Evolutionary conservation across 2,888 invertebrate genomes (phyloP).

Genomic region (Lasioglossum vierecki): DNA sequence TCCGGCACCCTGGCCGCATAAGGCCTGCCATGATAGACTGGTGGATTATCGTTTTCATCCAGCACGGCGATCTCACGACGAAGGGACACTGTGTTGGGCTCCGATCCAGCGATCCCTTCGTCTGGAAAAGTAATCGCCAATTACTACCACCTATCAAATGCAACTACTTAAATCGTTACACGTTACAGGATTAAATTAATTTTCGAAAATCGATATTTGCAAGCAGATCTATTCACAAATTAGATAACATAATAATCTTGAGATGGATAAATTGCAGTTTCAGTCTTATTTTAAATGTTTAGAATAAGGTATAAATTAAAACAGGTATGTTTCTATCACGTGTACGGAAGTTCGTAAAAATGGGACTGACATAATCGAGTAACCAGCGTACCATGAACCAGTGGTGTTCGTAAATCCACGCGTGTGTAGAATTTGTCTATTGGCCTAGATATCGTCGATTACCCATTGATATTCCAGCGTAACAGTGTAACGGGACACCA

Average conservation of each 20-base stretch:
- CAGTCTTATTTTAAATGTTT: neutral
- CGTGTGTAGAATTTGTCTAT: neutral
- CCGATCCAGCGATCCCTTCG: constrained; percentile 88
- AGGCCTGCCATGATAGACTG: constrained; percentile 90
- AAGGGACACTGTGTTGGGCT: constrained; percentile 92
- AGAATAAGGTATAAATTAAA: neutral
- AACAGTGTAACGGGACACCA: constrained; percentile 37
- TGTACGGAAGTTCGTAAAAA: neutral
- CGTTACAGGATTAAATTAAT: neutral
- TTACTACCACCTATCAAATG: neutral
- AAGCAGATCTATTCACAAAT: neutral
- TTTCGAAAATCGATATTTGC: neutral
- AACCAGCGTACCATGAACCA: neutral
- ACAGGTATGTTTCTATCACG: neutral
- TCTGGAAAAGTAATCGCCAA: constrained; percentile 83
- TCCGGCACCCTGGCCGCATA: constrained; percentile 90
- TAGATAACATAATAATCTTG: neutral
- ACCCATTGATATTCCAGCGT: constrained; percentile 43
- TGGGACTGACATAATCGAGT: neutral
- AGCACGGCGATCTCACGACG: constrained; percentile 90
- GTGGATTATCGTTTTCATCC: constrained; percentile 93
- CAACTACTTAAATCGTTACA: neutral
- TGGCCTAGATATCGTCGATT: constrained; percentile 35
- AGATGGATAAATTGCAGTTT: neutral
- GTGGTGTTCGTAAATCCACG: neutral